Percentiles rank a stretch among this genome's conserved stretches.
phyloP scores from a whole-genome alignment of 2,113 vertebrate species.

The Cyphomyrus plagiostoma region DNA sequence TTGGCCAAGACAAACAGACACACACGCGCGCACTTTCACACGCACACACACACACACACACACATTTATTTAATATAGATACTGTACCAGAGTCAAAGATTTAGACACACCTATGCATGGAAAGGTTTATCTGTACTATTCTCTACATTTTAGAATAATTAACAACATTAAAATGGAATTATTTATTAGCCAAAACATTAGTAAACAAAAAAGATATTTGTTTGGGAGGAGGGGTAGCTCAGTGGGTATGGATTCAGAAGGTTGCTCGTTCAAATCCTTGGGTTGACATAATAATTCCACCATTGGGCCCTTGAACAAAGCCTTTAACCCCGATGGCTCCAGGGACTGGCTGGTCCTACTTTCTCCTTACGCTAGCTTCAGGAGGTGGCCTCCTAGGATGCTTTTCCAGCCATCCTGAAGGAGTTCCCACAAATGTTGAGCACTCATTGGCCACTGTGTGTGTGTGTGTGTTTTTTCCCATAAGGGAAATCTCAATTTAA shows the following conservation, averaged over 20 bases:
- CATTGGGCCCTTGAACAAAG: not conserved
- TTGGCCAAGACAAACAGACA: not conserved
- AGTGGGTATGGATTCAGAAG: not conserved
- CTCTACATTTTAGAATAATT: too few species aligned
- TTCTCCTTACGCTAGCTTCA: not conserved
- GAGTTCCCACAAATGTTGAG: not conserved
- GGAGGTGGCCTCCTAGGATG: not conserved
- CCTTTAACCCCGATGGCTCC: not conserved
- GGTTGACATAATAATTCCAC: not conserved
- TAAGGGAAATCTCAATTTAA: too few species aligned
- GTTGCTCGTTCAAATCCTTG: not conserved
- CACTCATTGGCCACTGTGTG: not conserved
- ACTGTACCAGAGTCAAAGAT: too few species aligned
- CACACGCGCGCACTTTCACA: too few species aligned
- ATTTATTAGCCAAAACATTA: not conserved
- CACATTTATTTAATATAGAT: not conserved
- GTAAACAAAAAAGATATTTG: too few species aligned
- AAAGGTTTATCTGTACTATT: too few species aligned
- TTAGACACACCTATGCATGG: too few species aligned
- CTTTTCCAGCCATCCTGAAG: not conserved
- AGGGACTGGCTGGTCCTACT: not conserved
- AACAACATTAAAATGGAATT: too few species aligned
- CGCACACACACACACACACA: not conserved
- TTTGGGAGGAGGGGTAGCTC: too few species aligned
- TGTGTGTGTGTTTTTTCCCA: not conserved